These are phyloP conservation scores for Dromiciops gliroides DNA, from an alignment of 2,113 vertebrate genomes.

Conservation along the genomic window DNA sequence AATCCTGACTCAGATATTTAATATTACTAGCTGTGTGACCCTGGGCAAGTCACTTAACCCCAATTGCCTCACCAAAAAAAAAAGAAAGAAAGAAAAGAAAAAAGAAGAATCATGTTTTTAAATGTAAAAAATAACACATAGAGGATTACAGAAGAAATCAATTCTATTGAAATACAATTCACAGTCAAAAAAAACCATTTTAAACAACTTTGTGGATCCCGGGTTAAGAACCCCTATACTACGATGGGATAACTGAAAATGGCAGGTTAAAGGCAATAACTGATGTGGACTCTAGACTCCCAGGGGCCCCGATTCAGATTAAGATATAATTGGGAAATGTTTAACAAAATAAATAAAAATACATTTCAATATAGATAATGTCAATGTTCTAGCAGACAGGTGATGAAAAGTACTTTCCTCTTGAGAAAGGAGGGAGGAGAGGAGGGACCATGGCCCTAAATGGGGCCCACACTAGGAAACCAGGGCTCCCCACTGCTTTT, in stretches of 20 bases:
- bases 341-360: neutral
- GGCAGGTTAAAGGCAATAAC: neutral
- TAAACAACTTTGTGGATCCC: too few relatives aligned
- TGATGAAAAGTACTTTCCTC: neutral
- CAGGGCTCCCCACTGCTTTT: neutral
- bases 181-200: too few relatives aligned
- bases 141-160: neutral
- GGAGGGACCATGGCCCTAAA: neutral
- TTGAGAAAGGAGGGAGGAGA: neutral
- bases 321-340: neutral
- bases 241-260: neutral
- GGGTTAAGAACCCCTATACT: too few relatives aligned
- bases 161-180: too few relatives aligned
- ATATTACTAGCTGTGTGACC: too few relatives aligned
- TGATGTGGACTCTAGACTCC: neutral
- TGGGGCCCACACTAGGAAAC: neutral
- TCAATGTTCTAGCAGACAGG: too few relatives aligned
- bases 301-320: neutral
- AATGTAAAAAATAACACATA: neutral
- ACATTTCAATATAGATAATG: neutral
- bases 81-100: too few relatives aligned
- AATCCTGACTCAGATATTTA: too few relatives aligned
- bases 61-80: too few relatives aligned
- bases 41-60: too few relatives aligned
- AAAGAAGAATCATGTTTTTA: neutral